These are phyloP conservation scores for Silurus meridionalis DNA, from an alignment of 2,113 vertebrate genomes.

Conservation along the genomic window DNA sequence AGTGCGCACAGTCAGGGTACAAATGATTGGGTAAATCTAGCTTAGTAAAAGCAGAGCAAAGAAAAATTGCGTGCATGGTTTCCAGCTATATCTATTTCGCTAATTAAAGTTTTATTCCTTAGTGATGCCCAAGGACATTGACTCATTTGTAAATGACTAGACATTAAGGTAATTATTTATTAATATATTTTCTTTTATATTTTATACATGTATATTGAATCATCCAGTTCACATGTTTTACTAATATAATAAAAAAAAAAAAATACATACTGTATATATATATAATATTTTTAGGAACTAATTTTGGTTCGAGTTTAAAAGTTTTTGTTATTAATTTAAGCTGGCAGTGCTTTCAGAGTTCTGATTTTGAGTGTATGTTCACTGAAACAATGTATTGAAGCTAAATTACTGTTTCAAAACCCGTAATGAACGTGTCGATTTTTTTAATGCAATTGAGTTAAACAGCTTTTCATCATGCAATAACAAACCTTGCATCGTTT, in stretches of 20 bases:
- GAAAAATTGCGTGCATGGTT: background rate
- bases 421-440: no score
- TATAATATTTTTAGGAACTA: background rate
- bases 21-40: slow-evolving; percentile 20
- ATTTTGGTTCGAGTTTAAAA: background rate
- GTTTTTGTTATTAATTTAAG: background rate
- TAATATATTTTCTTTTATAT: no score
- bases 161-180: background rate
- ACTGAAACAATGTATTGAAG: background rate
- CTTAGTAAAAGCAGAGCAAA: slow-evolving; percentile 7
- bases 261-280: no score
- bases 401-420: background rate
- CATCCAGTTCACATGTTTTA: no score
- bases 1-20: background rate
- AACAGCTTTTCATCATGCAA: no score
- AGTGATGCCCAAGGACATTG: slow-evolving; percentile 7
- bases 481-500: no score
- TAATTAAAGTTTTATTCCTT: slow-evolving; percentile 12
- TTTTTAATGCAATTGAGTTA: no score
- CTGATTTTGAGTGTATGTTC: background rate
- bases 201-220: no score
- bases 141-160: slow-evolving; percentile 4
- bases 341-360: background rate
- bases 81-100: background rate
- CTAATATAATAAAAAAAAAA: no score